A percentile compares a stretch with the other conserved stretches of the same genome.
These are phyloP conservation scores for Melanostoma scalare DNA, from an alignment of 2,888 invertebrate genomes.

Conservation along the genomic window DNA sequence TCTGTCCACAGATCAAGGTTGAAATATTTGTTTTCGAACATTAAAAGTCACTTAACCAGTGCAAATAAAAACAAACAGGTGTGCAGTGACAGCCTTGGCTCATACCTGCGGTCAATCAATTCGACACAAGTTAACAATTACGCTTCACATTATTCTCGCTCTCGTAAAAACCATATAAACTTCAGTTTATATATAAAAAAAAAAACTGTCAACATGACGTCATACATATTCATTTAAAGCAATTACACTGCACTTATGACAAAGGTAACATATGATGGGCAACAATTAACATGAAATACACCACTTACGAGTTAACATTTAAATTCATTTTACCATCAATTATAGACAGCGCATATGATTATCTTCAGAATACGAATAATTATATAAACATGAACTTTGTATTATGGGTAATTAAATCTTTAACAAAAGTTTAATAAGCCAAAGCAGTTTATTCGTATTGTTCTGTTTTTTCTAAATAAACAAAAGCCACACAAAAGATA, in stretches of 20 bases:
- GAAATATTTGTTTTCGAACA: too few species aligned
- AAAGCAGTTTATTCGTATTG: too few species aligned
- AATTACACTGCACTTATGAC: too few species aligned
- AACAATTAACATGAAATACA: background rate
- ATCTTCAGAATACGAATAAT: background rate
- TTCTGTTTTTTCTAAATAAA: too few species aligned
- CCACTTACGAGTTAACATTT: background rate
- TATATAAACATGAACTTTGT: conserved; percentile 10
- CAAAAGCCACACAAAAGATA: too few species aligned
- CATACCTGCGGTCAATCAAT: background rate
- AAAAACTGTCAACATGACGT: background rate
- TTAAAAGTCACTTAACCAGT: too few species aligned
- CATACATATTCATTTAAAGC: too few species aligned
- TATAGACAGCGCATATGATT: background rate
- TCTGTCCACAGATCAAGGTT: too few species aligned
- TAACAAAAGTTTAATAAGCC: background rate
- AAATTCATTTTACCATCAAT: background rate
- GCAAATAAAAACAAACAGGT: background rate
- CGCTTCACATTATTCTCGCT: background rate
- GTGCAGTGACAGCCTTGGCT: background rate
- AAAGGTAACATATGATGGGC: too few species aligned
- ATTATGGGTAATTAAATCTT: background rate
- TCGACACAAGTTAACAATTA: background rate
- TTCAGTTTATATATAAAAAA: background rate
- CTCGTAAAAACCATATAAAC: background rate